Percentiles rank a stretch among this genome's conserved stretches.
Evolutionary conservation across 1,140 invertebrate species (phyloP).

Genomic region (Armadillidium nasatum): DNA sequence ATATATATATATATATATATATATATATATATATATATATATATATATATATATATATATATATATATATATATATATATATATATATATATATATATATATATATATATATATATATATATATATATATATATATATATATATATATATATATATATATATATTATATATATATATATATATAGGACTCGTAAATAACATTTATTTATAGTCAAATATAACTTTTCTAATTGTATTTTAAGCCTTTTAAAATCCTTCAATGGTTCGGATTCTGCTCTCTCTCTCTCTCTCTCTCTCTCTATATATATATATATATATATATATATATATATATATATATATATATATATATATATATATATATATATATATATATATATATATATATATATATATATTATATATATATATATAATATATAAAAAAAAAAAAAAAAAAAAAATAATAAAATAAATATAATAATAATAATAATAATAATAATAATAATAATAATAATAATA

Average conservation of each 20-base stretch:
- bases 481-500: too few species aligned
- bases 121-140: neutral
- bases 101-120: neutral
- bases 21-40: neutral
- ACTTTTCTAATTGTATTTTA: constrained; percentile 7
- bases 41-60: constrained; percentile 2
- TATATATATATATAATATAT: neutral
- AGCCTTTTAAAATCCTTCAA: neutral
- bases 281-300: neutral
- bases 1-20: neutral
- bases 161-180: neutral
- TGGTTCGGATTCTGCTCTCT: neutral
- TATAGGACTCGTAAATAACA: neutral
- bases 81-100: constrained; percentile 10
- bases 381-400: neutral
- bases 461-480: too few species aligned
- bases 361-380: constrained; percentile 11
- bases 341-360: constrained; percentile 11
- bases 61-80: constrained; percentile 13
- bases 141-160: neutral
- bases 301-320: neutral
- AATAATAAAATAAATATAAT: too few species aligned
- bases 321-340: constrained; percentile 8
- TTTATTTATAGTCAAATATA: constrained; percentile 1
- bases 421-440: constrained; percentile 26